Evolutionary conservation across 2,797 vertebrate species (phyloP).

Genomic region (Aselliscus stoliczkanus): DNA sequence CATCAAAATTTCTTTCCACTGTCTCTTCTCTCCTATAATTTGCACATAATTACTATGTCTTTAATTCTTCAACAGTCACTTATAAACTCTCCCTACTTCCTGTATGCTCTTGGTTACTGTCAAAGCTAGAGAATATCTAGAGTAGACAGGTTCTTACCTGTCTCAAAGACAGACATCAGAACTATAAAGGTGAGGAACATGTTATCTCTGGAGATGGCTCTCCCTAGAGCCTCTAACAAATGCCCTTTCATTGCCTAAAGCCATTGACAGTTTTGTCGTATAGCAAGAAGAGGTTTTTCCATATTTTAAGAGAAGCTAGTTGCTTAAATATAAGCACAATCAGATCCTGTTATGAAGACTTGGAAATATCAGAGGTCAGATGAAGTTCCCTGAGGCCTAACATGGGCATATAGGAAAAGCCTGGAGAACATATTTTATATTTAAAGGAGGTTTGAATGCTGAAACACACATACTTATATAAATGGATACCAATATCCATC

Average conservation of each 20-base stretch:
- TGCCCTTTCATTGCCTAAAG: slow-evolving; percentile 20
- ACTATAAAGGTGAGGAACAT: background rate
- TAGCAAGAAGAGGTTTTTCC: slow-evolving; percentile 32
- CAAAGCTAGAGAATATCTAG: slow-evolving; percentile 1
- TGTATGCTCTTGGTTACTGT: background rate
- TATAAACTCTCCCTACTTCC: background rate
- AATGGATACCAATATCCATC: background rate
- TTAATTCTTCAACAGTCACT: background rate
- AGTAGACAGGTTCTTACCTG: background rate
- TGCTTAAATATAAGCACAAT: slow-evolving; percentile 51
- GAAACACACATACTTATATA: slow-evolving; percentile 27
- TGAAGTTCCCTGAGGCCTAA: slow-evolving; percentile 16
- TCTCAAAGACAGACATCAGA: slow-evolving; percentile 17
- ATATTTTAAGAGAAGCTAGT: slow-evolving; percentile 28
- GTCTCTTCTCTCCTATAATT: background rate
- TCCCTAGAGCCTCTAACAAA: slow-evolving; percentile 8
- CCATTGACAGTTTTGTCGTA: slow-evolving; percentile 18
- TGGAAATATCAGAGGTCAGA: slow-evolving; percentile 41
- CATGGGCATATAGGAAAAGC: background rate
- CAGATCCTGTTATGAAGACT: slow-evolving; percentile 24
- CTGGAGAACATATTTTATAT: background rate
- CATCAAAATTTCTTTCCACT: background rate
- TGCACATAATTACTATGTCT: background rate
- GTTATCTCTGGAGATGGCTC: slow-evolving; percentile 20
- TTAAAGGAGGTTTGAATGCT: background rate